Base-by-base conservation (phyloP, 2,113 vertebrate species). In the Oncorhynchus tshawytscha region DNA sequence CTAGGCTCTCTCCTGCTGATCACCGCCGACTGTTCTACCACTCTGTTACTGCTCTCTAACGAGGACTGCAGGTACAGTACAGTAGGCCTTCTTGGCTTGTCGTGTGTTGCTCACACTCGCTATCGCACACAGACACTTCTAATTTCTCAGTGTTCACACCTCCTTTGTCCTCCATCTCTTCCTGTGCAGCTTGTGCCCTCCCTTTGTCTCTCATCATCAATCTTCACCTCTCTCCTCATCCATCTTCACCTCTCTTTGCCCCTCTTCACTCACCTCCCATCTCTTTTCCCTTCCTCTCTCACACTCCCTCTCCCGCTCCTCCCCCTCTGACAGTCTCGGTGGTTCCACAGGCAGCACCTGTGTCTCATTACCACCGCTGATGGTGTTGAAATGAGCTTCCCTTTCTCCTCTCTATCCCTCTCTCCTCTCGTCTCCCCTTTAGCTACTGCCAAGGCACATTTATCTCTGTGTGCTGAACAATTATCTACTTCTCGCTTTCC, bases 361-460 rank as follows among this genome's bases (percentile, higher is more conserved):
- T 84, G 85, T 87, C 88, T 90, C 89, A 89, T 90, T 87, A 88
- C 82, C 1, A 1, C 78, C 74, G 45, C 88, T 86, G 89, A 90
- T 84, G 86, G 81, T 84, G 85, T 82, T 77, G 78, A 81, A 87
- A 84, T 82, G 39, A 67, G 31, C 18, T 48, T 70, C 69, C 31
- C 69, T 70, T 22, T 70, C 69, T 49, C 69, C 69, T 51, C 39
- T 22, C n/a, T 81, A 79, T 76, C 77, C 87, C 70, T 70, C 84
- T 84, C 78, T 79, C 74, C 76, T 81, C 72, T 72, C 84, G 22
- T 60, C 60, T n/a, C 25, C 48, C 45, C 86, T 87, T 83, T 73
- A 84, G 88, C 86, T 86, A 87, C 88, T 88, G 88, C 88, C 87
- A 90, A 86, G 86, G 85, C 79, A 77, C 80, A 90, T 90, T 45